Evolutionary conservation across 2,888 invertebrate genomes (phyloP), one percentile per base, ranked within the genome.

Genomic region (Incurvaria masculella): DNA sequence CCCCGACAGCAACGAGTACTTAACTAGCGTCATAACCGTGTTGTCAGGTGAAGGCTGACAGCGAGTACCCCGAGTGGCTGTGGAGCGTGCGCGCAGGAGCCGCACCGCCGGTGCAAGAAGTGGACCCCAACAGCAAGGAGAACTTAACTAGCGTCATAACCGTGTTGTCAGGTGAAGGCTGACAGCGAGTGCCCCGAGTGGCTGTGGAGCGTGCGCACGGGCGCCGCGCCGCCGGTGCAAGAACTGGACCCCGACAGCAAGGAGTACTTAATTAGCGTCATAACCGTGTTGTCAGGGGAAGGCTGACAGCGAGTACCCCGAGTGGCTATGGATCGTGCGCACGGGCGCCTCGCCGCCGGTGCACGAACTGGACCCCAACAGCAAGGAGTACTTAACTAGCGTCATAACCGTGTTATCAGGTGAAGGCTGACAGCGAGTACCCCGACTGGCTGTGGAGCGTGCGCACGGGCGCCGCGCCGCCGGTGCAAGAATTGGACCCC

Each of bases 21-120:
- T 71, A 94, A 63, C 97, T 97, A 70, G 97, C 97, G 0, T 87
- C 88, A 2, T 97, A 97, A 97, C 72, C 97, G 50, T 97, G 95
- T 59, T 97, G 96, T 70, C 97, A 72, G 69, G 51, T 87, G 17
- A 87, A 86, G 64, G 81, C 86, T 0, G 89, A 92, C 61, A 79
- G 78, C 19, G 92, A 94, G 63, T 97, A 97, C 70, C 97, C 97
- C 0, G 87, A 88, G 2, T 97, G 97, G 97, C 72, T 97, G 51
- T 97, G 95, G 96, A 73, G 61, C 2, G 61, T 97, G 14, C 72
- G 83, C 57, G 82, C 82, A n/a, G 89, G 87, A 2, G 68, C 79
- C 4, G 79, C 87, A 4, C 79, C 81, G 4, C 75, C 82, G 1
- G 64, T 95, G 1, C 84, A 87, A 49, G 88, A 91, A 59, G 62